Evolutionary conservation across 2,113 vertebrate genomes (phyloP), one percentile per base, ranked within the genome.

Genomic region (Cichladusa arquata): DNA sequence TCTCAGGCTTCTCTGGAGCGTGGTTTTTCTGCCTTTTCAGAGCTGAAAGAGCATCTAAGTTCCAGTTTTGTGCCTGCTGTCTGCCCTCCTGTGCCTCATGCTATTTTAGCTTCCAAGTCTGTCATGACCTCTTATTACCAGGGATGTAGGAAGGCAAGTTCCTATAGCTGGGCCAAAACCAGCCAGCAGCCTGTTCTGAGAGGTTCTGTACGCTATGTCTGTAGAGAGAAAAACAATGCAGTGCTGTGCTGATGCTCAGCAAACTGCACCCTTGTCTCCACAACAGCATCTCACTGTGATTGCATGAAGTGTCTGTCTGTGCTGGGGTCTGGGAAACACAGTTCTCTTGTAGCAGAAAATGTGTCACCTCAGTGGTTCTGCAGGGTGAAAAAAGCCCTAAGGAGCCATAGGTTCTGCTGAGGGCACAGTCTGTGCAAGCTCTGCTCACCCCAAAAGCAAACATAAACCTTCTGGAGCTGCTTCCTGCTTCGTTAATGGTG

Each of bases 371-470:
- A 38, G 14, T 51, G 33, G 13, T 45, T 78, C 65, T 8, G 3
- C 12, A 14, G 76, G 15, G 11, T 73, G 64, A 45, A 51, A 48
- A 62, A 38, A 19, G 71, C 81, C 42, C n/a, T 33, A 10, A 60
- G 50, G 84, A 84, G 40, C 48, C 3, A 0, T 28, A 12, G 22
- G 17, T 58, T 77, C 62, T 40, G 33, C 20, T 0, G 2, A 57
- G 80, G 67, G 45, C 33, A 2, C 7, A 31, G 24, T 12, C 18
- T 61, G 5, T 67, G 58, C 42, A 58, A 81, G 33, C 66, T 91
- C 34, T 70, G 33, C 89, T 93, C 72, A 25, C 90, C 65, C 56
- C 18, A 34, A 93, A 86, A 91, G 45, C 88, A 95, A 95, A 93
- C 83, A 90, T 33, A 62, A 82, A n/a, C 83, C 79, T 82, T 70